phyloP scores from a whole-genome alignment of 2,888 invertebrate species.

The Apoda limacodes region DNA sequence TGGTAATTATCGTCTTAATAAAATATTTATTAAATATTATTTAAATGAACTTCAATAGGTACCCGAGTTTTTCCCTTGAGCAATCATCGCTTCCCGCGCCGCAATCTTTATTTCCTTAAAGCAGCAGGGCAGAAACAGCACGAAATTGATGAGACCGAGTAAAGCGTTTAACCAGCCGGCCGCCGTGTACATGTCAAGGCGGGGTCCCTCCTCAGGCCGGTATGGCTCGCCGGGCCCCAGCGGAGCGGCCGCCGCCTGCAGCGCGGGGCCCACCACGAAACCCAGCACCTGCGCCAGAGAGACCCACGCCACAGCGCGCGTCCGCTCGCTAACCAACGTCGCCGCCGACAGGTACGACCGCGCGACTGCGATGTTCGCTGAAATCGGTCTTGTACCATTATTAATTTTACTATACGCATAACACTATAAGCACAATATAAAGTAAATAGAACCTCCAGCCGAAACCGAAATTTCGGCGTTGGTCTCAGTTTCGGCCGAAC shows the following conservation, averaged over 20 bases:
- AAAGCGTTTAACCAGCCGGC: constrained; percentile 87
- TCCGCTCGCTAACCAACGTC: constrained; percentile 82
- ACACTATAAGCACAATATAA: too few relatives aligned
- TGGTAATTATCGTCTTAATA: too few relatives aligned
- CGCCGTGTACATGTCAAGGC: constrained; percentile 89
- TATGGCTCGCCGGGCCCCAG: constrained; percentile 71
- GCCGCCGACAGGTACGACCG: constrained; percentile 88
- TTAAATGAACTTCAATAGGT: constrained; percentile 11
- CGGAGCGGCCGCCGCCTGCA: constrained; percentile 85
- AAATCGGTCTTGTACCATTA: neutral
- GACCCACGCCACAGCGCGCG: constrained; percentile 84
- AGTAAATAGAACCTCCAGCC: too few relatives aligned
- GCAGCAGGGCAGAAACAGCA: constrained; percentile 78
- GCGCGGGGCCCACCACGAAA: constrained; percentile 86
- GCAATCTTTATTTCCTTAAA: constrained; percentile 85
- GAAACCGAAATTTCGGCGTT: too few relatives aligned
- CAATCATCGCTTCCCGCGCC: constrained; percentile 81
- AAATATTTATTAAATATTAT: too few relatives aligned
- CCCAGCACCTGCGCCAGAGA: constrained; percentile 89
- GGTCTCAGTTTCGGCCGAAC: too few relatives aligned
- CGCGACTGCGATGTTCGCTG: constrained; percentile 86
- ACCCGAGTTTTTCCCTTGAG: constrained; percentile 76
- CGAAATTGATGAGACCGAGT: constrained; percentile 78
- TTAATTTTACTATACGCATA: too few relatives aligned
- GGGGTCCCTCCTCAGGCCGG: constrained; percentile 62